Base-by-base conservation (phyloP, 2,113 vertebrate species). In the Tenrec ecaudatus region DNA sequence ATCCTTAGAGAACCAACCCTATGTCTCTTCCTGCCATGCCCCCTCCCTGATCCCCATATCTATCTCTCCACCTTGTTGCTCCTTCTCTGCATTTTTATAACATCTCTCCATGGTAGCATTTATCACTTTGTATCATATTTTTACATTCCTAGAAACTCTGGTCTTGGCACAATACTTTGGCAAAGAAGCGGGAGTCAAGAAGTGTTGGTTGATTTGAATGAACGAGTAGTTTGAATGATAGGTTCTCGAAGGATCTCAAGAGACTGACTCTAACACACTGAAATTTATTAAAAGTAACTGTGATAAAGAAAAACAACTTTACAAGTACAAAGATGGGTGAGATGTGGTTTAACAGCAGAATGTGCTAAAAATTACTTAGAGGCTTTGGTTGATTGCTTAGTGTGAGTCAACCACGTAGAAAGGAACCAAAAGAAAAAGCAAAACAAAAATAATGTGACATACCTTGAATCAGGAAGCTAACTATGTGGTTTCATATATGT, bases 121-220 rank as follows among this genome's bases (percentile, higher is more conserved):
- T 19, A 68, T 91, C 36, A 58, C 23, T 69, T 53, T 57, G 57
- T 88, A 17, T 31, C 36, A 14, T 66, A 86, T 69, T 68, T 64
- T 57, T 66, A 66, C 7, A 60, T 71, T 10, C 38, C 81, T 86
- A 2, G 78, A 62, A 94, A 29, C 11, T 0, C 27, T 66, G 80
- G 33, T 31, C 31, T 69, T 88, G 64, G 66, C 73, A 60, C 33
- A 38, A 3, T 88, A 76, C 68, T 79, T 73, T 73, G 57, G 79
- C 22, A 47, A 4, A 69, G 53, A 19, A n/a, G 36, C 64, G 73
- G 15, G 33, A 89, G 47, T 71, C 62, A 47, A 25, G 62, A 71
- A 73, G 85, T 89, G 69, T 68, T 94, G 81, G 58, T 85, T 92
- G 86, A 58, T 62, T 86, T 86, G 90, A 82, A 85, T 92, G 77